phyloP scores from a whole-genome alignment of 1,140 invertebrate genomes.

The Brachionus asplanchnoidis region DNA sequence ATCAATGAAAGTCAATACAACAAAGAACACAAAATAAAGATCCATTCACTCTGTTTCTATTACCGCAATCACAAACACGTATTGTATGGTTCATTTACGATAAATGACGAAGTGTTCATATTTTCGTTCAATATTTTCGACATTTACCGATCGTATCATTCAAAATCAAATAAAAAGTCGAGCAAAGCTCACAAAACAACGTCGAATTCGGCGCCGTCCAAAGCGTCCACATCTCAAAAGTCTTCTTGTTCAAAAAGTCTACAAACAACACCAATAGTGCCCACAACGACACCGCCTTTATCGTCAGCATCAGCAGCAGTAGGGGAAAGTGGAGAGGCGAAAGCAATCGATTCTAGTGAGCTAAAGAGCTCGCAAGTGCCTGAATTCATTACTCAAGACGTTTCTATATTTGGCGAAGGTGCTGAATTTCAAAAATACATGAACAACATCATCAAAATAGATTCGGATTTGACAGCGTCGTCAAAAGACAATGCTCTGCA shows the following conservation, averaged over 20 bases:
- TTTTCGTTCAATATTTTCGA: conserved; percentile 42
- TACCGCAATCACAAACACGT: conserved; percentile 40
- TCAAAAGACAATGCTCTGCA: background rate
- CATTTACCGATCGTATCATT: conserved; percentile 37
- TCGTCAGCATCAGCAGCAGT: background rate
- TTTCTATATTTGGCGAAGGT: background rate
- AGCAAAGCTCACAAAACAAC: conserved; percentile 37
- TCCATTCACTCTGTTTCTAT: conserved; percentile 28
- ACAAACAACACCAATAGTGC: background rate
- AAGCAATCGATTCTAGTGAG: background rate
- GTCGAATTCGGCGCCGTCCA: background rate
- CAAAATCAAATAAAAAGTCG: conserved; percentile 40
- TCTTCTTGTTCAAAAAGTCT: background rate
- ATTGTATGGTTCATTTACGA: conserved; percentile 24
- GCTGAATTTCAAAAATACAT: conserved; percentile 29
- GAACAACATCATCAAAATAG: conserved; percentile 31
- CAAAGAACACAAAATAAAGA: conserved; percentile 11
- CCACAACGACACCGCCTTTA: background rate
- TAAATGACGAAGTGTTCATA: conserved; percentile 36
- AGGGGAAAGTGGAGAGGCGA: background rate
- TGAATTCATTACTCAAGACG: background rate
- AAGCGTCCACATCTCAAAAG: background rate
- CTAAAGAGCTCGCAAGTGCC: background rate
- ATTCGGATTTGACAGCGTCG: background rate
- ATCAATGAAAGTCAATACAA: conserved; percentile 37